Conservation (phyloP, 2,113 vertebrate species). For the Solea senegalensis region DNA sequence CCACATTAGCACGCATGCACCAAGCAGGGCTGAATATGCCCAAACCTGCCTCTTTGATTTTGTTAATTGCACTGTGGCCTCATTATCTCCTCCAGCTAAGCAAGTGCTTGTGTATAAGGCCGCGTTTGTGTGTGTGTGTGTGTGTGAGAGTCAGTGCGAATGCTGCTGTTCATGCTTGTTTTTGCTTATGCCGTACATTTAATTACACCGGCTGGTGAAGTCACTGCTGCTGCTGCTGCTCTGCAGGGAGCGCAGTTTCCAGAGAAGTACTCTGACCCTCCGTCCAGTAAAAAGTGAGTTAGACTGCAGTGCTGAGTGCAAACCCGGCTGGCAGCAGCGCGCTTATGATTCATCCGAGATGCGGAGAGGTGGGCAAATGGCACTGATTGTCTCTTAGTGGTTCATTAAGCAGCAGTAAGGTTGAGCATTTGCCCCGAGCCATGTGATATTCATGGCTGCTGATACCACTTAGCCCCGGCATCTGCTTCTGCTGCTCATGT, state of each 20-base stretch:
- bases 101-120: slow-evolving; percentile 32
- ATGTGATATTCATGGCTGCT: slow-evolving; percentile 69
- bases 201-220: slow-evolving; percentile 50
- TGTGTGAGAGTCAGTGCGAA: neutral
- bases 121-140: slow-evolving; percentile 13
- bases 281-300: slow-evolving; percentile 23
- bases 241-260: slow-evolving; percentile 32
- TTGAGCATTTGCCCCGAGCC: slow-evolving; percentile 63
- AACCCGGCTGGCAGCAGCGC: slow-evolving; percentile 7
- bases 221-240: slow-evolving; percentile 31
- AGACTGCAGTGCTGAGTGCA: slow-evolving; percentile 27
- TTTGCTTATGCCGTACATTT: slow-evolving; percentile 52
- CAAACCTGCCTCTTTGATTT: slow-evolving; percentile 73
- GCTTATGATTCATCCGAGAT: slow-evolving; percentile 49
- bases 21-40: slow-evolving; percentile 65
- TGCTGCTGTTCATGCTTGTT: slow-evolving; percentile 38
- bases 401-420: slow-evolving; percentile 73
- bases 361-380: slow-evolving; percentile 57
- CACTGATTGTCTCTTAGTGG: slow-evolving; percentile 58
- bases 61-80: slow-evolving; percentile 64
- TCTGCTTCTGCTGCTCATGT: slow-evolving; percentile 59
- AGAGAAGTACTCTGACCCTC: slow-evolving; percentile 41
- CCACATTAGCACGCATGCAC: slow-evolving; percentile 45
- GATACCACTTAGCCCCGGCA: slow-evolving; percentile 70
- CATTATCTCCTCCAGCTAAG: slow-evolving; percentile 60